Percentiles rank a stretch among this genome's conserved stretches.
Conservation (phyloP, 2,113 vertebrate genomes). For the Oreochromis aureus region DNA sequence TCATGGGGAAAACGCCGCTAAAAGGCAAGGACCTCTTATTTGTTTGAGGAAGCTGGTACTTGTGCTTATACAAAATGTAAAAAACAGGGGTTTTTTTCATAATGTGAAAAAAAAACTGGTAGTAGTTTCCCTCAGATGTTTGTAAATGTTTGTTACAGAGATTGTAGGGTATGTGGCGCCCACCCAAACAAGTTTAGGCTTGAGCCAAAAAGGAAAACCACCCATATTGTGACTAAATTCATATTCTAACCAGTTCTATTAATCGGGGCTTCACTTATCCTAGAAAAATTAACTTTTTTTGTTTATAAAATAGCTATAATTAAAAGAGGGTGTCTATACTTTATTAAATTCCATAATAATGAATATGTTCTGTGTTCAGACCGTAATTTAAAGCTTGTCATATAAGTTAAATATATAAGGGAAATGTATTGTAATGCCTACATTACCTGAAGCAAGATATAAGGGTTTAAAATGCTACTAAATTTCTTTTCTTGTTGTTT, state of each 20-base stretch:
- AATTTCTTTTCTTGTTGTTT: neutral
- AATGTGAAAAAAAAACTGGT: neutral
- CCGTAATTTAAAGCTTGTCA: neutral
- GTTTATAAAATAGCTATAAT: neutral
- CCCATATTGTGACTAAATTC: neutral
- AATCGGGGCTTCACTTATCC: neutral
- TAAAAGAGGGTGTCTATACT: neutral
- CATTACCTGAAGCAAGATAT: neutral
- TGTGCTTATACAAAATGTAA: neutral
- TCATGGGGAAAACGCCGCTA: slow-evolving; percentile 72
- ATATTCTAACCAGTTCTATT: neutral
- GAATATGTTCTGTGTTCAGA: neutral
- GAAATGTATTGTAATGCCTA: neutral
- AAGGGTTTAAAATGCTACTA: neutral
- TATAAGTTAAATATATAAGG: neutral
- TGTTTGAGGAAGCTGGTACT: neutral
- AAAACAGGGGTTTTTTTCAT: accelerated
- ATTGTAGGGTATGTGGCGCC: neutral
- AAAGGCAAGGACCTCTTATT: slow-evolving; percentile 52
- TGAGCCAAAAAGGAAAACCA: neutral
- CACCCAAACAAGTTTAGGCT: neutral
- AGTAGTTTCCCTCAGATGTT: neutral
- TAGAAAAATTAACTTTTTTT: neutral
- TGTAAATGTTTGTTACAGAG: neutral
- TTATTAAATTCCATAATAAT: neutral